Base-by-base conservation (phyloP, 2,113 vertebrate genomes). In the Hemibagrus wyckioides region DNA sequence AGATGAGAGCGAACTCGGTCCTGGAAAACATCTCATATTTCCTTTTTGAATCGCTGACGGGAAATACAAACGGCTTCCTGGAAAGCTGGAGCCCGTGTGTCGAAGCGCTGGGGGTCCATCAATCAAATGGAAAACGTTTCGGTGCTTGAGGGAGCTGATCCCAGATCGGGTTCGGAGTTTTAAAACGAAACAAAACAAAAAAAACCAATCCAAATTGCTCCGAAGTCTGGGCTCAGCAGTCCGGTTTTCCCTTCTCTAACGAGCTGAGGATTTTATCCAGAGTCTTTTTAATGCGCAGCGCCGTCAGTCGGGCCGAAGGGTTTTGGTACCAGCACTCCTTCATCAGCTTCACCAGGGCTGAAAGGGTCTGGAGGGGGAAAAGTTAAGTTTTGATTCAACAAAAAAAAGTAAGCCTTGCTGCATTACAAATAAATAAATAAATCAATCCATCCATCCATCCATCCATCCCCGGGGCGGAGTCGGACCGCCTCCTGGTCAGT, bases 251-350 rank as follows among this genome's bases (percentile, higher is more conserved):
- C 80, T 96, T 96, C 89, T 96, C 95, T 92, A 96, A 89, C 63
- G 94, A 94, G 92, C 94, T 94, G 92, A 95, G 93, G 87, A 96
- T 96, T 94, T 96, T 96, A 89, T 96, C 95, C 80, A 96, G 90
- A 86, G 96, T 96, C 90, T 96, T 96, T 93, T 95, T 96, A 91
- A 96, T 95, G 89, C 96, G 96, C 89, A 96, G 93, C 0, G 95
- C 95, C 0, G 95, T 96, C 17, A 96, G 94, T 39, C 96, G 89
- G 57, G 96, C 96, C 4, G 96, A 96, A 0, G 96, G 96, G 91
- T 96, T 96, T 92, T 96, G 95, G 93, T 96, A 96, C 96, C 95
- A 96, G 50, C 96, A 96, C 92, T 96, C 96, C 89, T 95, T 96
- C 96, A 96, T 96, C 90, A 96, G 94, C 83, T 96, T 96, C 80